Base-by-base conservation (phyloP, 2,888 invertebrate species). In the Baronia brevicornis region DNA sequence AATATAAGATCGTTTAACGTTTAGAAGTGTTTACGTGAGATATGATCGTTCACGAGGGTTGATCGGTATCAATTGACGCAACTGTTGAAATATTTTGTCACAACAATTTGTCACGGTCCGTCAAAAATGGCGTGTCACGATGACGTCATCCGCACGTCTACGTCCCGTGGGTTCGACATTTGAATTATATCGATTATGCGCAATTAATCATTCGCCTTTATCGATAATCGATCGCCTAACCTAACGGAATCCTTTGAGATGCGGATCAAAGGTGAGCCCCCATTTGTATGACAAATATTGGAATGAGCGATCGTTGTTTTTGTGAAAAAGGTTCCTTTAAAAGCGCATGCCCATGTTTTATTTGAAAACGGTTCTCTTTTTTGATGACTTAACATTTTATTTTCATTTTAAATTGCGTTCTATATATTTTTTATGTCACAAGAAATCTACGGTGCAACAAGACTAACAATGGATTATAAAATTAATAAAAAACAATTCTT, bases 1-100 rank as follows among this genome's bases (percentile, higher is more conserved):
- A 15, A 21, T 5, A n/a, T 13, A 8, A 3, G 4, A 7, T 11
- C 5, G n/a, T n/a, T 12, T 7, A 33, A 36, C 33, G 4, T 28
- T 44, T 43, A 44, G 39, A 25, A 26, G 41, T 37, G 41, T 48
- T 34, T 42, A 43, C 43, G 45, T 51, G 50, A 44, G 42, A 50
- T 54, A 49, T 41, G 39, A 43, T 47, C 44, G 45, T 51, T 56
- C 56, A 57, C 52, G 54, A 67, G 70, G 73, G 75, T 64, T 55
- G 53, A 46, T 48, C 48, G 39, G 44, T 46, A 42, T 38, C 54
- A 59, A 63, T 69, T 71, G 69, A 75, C 57, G 73, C 73, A 75
- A 74, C 75, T 79, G 80, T 77, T 84, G 80, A 82, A 84, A 84
- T 84, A 80, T 84, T 82, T 80, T 82, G 84, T 82, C 84, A 84